phyloP scores from a whole-genome alignment of 2,797 vertebrate species.

The Acrossocheilus fasciatus region DNA sequence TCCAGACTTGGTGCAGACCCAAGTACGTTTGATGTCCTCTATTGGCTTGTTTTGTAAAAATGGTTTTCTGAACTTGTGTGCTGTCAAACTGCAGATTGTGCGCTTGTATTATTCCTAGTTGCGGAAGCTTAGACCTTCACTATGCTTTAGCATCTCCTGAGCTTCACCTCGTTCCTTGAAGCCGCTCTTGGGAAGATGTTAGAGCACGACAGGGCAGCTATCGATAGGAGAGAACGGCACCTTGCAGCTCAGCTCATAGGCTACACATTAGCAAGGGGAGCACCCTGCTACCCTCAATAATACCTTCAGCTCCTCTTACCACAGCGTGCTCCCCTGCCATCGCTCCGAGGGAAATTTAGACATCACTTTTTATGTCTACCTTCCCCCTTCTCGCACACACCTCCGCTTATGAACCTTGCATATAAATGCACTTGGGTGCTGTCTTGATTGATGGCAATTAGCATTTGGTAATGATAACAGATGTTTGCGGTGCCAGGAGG shows the following conservation, averaged over 20 bases:
- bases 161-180: slow-evolving; percentile 31
- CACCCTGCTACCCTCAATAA: slow-evolving; percentile 43
- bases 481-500: slow-evolving; percentile 91
- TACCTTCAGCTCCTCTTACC: slow-evolving; percentile 37
- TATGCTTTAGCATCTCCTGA: slow-evolving; percentile 25
- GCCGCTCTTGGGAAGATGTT: slow-evolving; percentile 37
- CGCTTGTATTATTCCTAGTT: slow-evolving; percentile 8
- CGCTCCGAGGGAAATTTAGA: slow-evolving; percentile 80
- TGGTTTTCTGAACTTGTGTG: background rate
- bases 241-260: slow-evolving; percentile 37
- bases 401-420: slow-evolving; percentile 70
- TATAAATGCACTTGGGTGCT: slow-evolving; percentile 88
- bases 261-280: slow-evolving; percentile 49
- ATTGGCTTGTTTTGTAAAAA: background rate
- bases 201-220: slow-evolving; percentile 42
- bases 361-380: slow-evolving; percentile 71
- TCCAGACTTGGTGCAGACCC: background rate
- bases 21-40: background rate
- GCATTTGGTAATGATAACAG: slow-evolving; percentile 94
- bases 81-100: background rate
- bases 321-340: slow-evolving; percentile 62
- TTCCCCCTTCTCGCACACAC: slow-evolving; percentile 49
- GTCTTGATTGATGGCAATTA: slow-evolving; percentile 95
- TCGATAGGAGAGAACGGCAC: slow-evolving; percentile 33
- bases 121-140: background rate